phyloP scores from a whole-genome alignment of 2,888 invertebrate species.

The Campoletis raptor region DNA sequence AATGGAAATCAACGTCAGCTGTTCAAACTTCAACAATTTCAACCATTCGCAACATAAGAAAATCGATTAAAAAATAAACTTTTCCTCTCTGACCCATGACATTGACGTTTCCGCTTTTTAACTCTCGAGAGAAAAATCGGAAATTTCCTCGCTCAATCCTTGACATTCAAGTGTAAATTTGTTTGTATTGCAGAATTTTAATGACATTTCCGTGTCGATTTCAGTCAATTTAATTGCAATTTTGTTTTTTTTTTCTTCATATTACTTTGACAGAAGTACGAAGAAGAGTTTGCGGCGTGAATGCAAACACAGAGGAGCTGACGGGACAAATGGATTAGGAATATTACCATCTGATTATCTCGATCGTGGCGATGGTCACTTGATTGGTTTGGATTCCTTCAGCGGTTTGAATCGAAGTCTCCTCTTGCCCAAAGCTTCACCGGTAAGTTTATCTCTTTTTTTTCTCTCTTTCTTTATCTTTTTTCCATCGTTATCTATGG shows the following conservation, averaged over 20 bases:
- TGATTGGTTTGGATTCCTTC: constrained; percentile 82
- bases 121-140: no score
- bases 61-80: no score
- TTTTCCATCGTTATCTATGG: not conserved
- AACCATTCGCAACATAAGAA: not conserved
- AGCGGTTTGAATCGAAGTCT: constrained; percentile 77
- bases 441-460: constrained; percentile 74
- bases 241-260: constrained; percentile 3
- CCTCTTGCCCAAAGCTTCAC: constrained; percentile 78
- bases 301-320: constrained; percentile 79
- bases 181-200: not conserved
- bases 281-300: constrained; percentile 80
- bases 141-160: not conserved
- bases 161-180: not conserved
- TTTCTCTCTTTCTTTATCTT: not conserved
- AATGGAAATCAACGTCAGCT: not conserved
- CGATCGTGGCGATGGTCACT: constrained; percentile 81
- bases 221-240: not conserved
- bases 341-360: constrained; percentile 82
- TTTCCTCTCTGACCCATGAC: not conserved
- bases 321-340: constrained; percentile 77
- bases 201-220: not conserved
- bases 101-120: not conserved
- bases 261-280: constrained; percentile 74
- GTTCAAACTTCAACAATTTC: not conserved